These are phyloP conservation scores for Anolis apletophallus DNA, from an alignment of 2,797 vertebrate species.

Conservation along the genomic window DNA sequence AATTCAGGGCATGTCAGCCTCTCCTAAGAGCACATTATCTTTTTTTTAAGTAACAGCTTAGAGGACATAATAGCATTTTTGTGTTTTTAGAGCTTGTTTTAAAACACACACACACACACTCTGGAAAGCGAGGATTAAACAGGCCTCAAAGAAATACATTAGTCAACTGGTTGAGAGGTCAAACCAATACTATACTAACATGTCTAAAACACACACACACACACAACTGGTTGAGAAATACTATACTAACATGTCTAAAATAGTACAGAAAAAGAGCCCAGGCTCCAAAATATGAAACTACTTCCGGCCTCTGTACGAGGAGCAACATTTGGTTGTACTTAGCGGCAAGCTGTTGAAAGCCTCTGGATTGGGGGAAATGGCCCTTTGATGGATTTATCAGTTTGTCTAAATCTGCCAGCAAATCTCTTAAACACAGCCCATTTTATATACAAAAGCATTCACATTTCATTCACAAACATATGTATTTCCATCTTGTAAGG, in stretches of 20 bases:
- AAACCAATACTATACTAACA: no score
- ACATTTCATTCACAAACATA: neutral
- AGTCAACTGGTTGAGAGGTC: no score
- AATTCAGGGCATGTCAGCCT: neutral
- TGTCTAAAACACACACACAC: constrained; percentile 11
- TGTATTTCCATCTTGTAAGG: neutral
- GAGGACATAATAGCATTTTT: constrained; percentile 18
- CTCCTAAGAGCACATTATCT: constrained; percentile 13
- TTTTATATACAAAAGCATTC: constrained; percentile 36
- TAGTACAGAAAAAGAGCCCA: neutral
- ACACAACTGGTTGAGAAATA: constrained; percentile 16
- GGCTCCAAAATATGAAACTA: neutral
- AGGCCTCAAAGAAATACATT: no score
- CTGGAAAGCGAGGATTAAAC: no score
- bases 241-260: neutral
- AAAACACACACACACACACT: neutral
- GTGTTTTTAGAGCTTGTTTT: constrained; percentile 21
- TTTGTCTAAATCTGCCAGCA: constrained; percentile 42
- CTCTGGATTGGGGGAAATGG: constrained; percentile 4
- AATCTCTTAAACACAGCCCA: constrained; percentile 26
- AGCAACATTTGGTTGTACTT: constrained; percentile 32
- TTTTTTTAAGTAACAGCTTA: constrained; percentile 27
- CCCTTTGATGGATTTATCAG: constrained; percentile 43
- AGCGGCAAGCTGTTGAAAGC: constrained; percentile 32
- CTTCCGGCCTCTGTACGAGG: constrained; percentile 29